phyloP scores from a whole-genome alignment of 2,797 vertebrate genomes.

The Sebastes oblongus region DNA sequence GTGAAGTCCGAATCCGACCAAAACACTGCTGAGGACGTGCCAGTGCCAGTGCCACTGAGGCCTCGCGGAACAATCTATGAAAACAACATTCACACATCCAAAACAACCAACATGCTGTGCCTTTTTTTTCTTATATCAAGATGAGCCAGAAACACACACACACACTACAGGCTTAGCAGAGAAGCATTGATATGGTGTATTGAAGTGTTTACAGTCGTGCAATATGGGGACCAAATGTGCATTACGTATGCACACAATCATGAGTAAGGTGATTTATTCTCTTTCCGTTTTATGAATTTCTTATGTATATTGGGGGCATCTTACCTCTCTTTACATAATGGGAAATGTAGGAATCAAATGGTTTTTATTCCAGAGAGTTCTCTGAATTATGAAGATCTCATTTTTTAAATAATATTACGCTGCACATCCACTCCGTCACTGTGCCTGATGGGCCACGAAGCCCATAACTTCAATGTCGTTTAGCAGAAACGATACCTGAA shows the following conservation, averaged over 20 bases:
- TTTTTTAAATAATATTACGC: slow-evolving; percentile 8
- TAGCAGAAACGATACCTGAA: neutral
- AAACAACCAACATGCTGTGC: slow-evolving; percentile 54
- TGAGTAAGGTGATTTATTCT: slow-evolving; percentile 29
- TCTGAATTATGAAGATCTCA: slow-evolving; percentile 4
- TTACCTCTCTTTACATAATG: slow-evolving; percentile 17
- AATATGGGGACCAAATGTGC: slow-evolving; percentile 75
- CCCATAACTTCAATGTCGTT: neutral
- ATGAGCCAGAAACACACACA: slow-evolving; percentile 57
- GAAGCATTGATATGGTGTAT: slow-evolving; percentile 57
- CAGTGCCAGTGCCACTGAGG: slow-evolving; percentile 28
- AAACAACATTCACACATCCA: slow-evolving; percentile 40
- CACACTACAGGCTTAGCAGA: slow-evolving; percentile 8
- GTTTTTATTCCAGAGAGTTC: slow-evolving; percentile 3
- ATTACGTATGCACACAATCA: slow-evolving; percentile 70
- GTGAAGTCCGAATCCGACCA: slow-evolving; percentile 68
- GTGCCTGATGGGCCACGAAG: slow-evolving; percentile 12
- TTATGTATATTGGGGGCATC: neutral
- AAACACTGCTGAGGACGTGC: slow-evolving; percentile 59
- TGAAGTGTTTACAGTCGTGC: slow-evolving; percentile 81
- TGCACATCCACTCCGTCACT: slow-evolving; percentile 26
- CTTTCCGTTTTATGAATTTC: slow-evolving; percentile 19
- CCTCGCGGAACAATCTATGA: slow-evolving; percentile 46
- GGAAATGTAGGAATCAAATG: slow-evolving; percentile 11
- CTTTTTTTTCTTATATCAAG: slow-evolving; percentile 40